Evolutionary conservation across 2,113 vertebrate species (phyloP), one percentile per base, ranked within the genome.

Genomic region (Pitta sordida): DNA sequence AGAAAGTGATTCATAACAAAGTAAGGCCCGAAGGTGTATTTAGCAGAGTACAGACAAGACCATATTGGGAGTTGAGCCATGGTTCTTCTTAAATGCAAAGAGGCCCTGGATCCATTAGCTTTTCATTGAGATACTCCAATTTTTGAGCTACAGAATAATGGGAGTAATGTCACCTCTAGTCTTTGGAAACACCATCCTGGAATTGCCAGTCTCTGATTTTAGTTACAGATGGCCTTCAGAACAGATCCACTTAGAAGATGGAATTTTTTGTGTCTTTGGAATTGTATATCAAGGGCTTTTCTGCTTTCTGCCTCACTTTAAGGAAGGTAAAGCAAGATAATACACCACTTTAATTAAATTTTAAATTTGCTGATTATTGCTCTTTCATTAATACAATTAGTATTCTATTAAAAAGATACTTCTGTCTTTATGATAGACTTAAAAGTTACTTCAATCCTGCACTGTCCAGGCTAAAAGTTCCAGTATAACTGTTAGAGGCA

Each of bases 51-150:
- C 16, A 59, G 21, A 36, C 8, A 70, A 51, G 22, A 56, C 29
- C 0, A 0, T 59, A 9, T 1, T n/a, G 36, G 32, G 13, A 60
- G 16, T 19, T 55, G 16, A 60, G 26, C 10, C 17, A 20, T 3
- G 2, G 4, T n/a, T 55, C 9, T 59, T 65, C 64, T 73, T 32
- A 71, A 36, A 63, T 41, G 21, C 53, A 43, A 19, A 67, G 60
- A 67, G 17, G 2, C 26, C 34, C 34, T 56, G 37, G 8, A 5
- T 11, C 60, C 17, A 32, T 22, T 3, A 22, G 11, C 32, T 49
- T 80, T 21, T 55, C 68, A 24, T 21, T 24, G 37, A 68, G 37
- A 76, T 32, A 21, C 15, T 85, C 13, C 24, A 39, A 0, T 30
- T 62, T 84, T 67, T 76, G 26, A 70, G 30, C 26, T 46, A 37